phyloP scores from a whole-genome alignment of 2,113 vertebrate genomes.

The Prinia subflava region DNA sequence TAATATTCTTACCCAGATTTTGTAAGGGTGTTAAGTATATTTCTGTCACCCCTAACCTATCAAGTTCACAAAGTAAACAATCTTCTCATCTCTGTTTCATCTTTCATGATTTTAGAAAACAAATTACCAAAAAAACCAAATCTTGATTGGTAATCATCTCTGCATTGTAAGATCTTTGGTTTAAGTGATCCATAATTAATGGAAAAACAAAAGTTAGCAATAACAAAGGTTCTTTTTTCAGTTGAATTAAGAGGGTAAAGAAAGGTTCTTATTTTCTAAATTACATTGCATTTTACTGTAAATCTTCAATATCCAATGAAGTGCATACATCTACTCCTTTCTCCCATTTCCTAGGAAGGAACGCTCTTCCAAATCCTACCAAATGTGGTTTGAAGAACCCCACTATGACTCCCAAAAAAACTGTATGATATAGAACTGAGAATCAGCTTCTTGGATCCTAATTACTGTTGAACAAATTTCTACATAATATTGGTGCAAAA shows the following conservation, averaged over 20 bases:
- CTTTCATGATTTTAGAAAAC: not conserved
- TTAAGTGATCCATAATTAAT: not conserved
- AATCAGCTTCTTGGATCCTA: not conserved
- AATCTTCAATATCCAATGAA: not conserved
- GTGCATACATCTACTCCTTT: not conserved
- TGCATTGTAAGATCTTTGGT: not conserved
- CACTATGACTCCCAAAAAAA: not conserved
- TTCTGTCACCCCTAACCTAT: not conserved
- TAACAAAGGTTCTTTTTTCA: not conserved
- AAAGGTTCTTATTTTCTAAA: not conserved
- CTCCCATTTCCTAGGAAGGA: not conserved
- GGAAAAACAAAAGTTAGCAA: not conserved
- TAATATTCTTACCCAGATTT: not conserved
- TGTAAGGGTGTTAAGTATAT: not conserved
- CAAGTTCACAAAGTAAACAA: not conserved
- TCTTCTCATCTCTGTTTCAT: not conserved
- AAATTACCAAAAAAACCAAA: not conserved
- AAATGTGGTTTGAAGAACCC: not conserved
- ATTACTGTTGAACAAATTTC: not conserved
- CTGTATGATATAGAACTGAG: not conserved
- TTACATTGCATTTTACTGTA: not conserved
- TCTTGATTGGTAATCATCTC: not conserved
- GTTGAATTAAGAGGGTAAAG: not conserved
- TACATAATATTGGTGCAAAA: not conserved
- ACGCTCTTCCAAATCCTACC: not conserved